Base-by-base conservation (phyloP, 2,113 vertebrate genomes). In the Labeo catla region DNA sequence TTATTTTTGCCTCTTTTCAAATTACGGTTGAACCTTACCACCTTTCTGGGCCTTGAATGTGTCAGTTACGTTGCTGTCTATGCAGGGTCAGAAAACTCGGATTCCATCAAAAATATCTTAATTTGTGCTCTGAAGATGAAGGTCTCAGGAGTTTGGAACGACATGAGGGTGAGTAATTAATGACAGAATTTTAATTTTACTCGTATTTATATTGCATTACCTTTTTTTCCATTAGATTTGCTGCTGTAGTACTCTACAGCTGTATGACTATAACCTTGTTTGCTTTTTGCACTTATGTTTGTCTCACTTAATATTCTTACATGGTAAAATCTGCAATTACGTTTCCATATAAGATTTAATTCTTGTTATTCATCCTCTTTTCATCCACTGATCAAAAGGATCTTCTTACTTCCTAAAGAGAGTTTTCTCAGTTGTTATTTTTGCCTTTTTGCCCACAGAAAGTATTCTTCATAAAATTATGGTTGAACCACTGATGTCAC, bases 301-400 rank as follows among this genome's bases (percentile, higher is more conserved):
- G 59, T 12, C 21, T 81, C 3, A 1, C 57, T 23, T 45, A 4
- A 61, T 61, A 16, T 63, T 65, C 39, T 9, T 50, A 7, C 73
- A 49, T 11, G 39, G 6, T 13, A 50, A 76, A 47, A 76, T 76
- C 47, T 21, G 39, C 39, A 4, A 19, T 45, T 50, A 76, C 12
- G 13, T 76, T 76, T 50, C 73, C 73, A 49, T 23, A 23, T 65
- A 81, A 81, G 39, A 43, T 59, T 65, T 80, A 34, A 65, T 28
- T 65, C 79, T 81, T 83, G 47, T 68, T 54, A 83, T 83, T 83
- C 81, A 68, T 19, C 11, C 45, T 45, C 73, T 76, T 28, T 73
- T 61, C 39, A 28, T 19, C 52, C 52, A 19, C 16, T 28, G 15
- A 80, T 84, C 59, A 70, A 68, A 59, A 65, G 15, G 47, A 52